Evolutionary conservation across 2,888 invertebrate species (phyloP), one percentile per base, ranked within the genome.

Genomic region (Neoscelio sp.): DNA sequence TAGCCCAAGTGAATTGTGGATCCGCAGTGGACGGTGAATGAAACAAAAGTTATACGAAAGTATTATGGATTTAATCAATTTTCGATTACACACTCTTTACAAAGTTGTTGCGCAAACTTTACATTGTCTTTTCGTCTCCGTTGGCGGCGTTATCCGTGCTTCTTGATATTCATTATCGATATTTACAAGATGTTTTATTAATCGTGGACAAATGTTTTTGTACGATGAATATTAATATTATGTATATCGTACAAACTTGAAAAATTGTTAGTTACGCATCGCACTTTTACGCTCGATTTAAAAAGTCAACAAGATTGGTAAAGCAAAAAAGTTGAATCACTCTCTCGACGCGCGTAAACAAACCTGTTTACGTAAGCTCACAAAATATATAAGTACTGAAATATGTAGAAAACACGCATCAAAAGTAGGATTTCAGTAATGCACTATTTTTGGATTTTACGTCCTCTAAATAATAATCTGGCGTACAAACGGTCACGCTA

Each of bases 361-460:
- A 67, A 18, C 23, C 35, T 58, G 44, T 68, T 75, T 67, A 46
- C 74, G 44, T 52, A 58, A 67, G 17, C 46, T 38, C 75, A 17
- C 20, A 52, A 67, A 65, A 58, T 33, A 12, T 50, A 12, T 12
- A 35, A 75, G 30, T 30, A 33, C 64, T 44, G 40, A 60, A 44
- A 65, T 58, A 62, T 23, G 33, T 35, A 44, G 33, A 67, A 65
- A 65, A 56, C 15, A 60, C 26, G 28, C 30, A 30, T 26, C n/a
- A n/a, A n/a, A n/a, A n/a, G n/a, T 28, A 28, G 10, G 2, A 18
- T 13, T 30, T 13, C 23, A 58, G 54, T 68, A 74, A 80, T 56
- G 52, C 70, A 70, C 78, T 83, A 83, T 82, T 81, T 80, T 86
- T 46, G 65, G 80, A 77, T 82, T 64, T 81, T 81, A 84, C 80